Conservation (phyloP, 1,140 invertebrate genomes). For the Bombus difficillimus region DNA sequence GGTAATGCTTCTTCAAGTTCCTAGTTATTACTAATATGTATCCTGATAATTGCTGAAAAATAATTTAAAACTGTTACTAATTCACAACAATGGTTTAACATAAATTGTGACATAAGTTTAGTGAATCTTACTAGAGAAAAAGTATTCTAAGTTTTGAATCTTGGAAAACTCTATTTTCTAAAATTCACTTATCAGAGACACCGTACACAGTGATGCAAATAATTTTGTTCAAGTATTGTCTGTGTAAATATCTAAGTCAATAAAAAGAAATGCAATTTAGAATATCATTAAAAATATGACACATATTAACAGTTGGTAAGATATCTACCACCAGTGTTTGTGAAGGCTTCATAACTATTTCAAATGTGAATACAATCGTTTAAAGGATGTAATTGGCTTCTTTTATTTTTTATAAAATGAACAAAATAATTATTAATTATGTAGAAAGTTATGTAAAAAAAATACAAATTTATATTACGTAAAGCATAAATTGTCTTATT, state of each 20-base stretch:
- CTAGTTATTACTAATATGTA: slow-evolving; percentile 77
- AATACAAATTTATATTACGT: not conserved
- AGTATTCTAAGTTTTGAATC: slow-evolving; percentile 39
- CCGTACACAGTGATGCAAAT: slow-evolving; percentile 50
- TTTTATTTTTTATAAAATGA: slow-evolving; percentile 6
- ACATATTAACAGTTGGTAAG: slow-evolving; percentile 42
- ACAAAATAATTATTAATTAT: not conserved
- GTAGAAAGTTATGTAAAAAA: not conserved
- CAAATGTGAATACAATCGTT: slow-evolving; percentile 22
- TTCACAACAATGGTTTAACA: slow-evolving; percentile 49
- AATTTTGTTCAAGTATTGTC: slow-evolving; percentile 29
- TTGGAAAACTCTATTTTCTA: slow-evolving; percentile 49
- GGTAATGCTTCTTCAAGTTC: slow-evolving; percentile 79
- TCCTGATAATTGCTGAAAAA: slow-evolving; percentile 63
- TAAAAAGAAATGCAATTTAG: slow-evolving; percentile 40
- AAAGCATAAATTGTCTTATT: not conserved
- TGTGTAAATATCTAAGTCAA: slow-evolving; percentile 36
- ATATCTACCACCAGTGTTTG: slow-evolving; percentile 20
- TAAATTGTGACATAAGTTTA: slow-evolving; percentile 51
- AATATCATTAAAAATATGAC: slow-evolving; percentile 30
- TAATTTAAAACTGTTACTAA: slow-evolving; percentile 59
- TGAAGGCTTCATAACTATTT: not conserved
- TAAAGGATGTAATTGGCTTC: not conserved
- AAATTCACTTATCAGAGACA: slow-evolving; percentile 38
- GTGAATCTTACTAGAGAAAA: slow-evolving; percentile 37